Evolutionary conservation across 2,113 vertebrate genomes (phyloP).

Genomic region (Passer domesticus): DNA sequence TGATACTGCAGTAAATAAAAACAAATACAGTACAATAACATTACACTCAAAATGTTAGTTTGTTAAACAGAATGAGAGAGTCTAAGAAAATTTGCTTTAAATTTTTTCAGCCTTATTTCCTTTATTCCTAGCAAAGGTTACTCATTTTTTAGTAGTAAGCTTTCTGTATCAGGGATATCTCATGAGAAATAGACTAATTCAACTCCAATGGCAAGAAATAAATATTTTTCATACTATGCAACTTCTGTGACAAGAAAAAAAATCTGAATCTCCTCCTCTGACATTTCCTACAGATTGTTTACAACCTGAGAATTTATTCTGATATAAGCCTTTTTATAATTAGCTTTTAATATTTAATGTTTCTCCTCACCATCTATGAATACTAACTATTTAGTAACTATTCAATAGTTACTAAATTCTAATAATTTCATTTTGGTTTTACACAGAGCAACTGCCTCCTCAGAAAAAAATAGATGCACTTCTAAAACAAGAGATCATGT

Average conservation of each 20-base stretch:
- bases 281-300: background rate
- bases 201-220: background rate
- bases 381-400: no score
- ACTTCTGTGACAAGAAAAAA: background rate
- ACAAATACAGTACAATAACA: background rate
- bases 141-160: background rate
- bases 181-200: background rate
- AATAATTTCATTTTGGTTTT: background rate
- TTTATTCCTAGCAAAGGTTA: background rate
- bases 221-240: background rate
- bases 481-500: background rate
- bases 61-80: background rate
- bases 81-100: background rate
- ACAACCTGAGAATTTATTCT: background rate
- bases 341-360: background rate
- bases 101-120: background rate
- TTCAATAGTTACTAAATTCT: background rate
- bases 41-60: background rate
- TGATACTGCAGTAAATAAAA: background rate
- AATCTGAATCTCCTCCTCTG: background rate
- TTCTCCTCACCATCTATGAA: background rate
- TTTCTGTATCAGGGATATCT: background rate
- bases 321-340: background rate
- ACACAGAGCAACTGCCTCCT: background rate
- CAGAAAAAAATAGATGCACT: background rate